Conservation (phyloP, 2,888 invertebrate genomes). For the Epinotia demarniana region DNA sequence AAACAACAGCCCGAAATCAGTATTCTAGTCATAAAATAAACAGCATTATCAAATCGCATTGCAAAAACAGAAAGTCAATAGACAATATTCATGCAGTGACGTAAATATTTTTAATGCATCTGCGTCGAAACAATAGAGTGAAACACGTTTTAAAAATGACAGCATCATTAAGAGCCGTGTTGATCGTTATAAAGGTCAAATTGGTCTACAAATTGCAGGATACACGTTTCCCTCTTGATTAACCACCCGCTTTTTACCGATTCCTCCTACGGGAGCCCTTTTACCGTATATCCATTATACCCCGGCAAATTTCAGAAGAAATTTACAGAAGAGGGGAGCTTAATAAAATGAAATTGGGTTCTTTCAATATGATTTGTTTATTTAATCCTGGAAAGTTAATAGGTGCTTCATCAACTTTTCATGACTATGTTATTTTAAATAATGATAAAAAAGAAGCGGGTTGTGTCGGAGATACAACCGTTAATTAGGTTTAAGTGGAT, state of each 20-base stretch:
- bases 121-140: conserved; percentile 16
- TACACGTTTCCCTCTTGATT: conserved; percentile 74
- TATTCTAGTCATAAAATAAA: no score
- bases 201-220: conserved; percentile 72
- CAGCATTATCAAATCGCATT: no score
- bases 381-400: conserved; percentile 40
- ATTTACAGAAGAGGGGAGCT: conserved; percentile 61
- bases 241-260: conserved; percentile 47
- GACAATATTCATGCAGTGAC: not conserved
- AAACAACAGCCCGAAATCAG: no score
- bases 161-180: conserved; percentile 63
- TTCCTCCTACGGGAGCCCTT: conserved; percentile 30
- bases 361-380: conserved; percentile 57
- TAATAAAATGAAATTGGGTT: conserved; percentile 71
- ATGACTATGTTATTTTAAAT: not conserved
- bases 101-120: not conserved
- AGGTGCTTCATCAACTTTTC: conserved; percentile 12
- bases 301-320: conserved; percentile 45
- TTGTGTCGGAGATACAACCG: no score
- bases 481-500: no score
- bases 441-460: conserved; percentile 27
- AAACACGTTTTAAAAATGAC: conserved; percentile 55
- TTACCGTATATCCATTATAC: conserved; percentile 6
- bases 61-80: no score
- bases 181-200: conserved; percentile 75